Evolutionary conservation across 2,113 vertebrate genomes (phyloP), one percentile per base, ranked within the genome.

Genomic region (Dolichotis patagonum): DNA sequence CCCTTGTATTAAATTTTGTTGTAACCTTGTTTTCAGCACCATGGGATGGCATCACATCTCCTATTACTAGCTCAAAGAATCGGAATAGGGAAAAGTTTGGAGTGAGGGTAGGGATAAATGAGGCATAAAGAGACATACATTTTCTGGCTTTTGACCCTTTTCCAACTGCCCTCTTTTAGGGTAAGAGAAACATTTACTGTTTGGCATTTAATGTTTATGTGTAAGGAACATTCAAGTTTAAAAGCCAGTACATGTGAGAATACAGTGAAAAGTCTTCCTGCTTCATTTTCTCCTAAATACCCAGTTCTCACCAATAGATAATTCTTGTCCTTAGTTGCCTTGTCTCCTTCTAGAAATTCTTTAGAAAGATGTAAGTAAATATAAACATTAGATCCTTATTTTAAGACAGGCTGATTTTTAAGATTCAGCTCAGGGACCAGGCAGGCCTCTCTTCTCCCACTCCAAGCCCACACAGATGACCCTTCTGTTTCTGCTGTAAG

Each of bases 121-220:
- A 94, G 30, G 63, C 9, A 54, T 16, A 65, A 6, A 85, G 30
- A 96, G 49, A 81, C 11, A 62, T 32, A 32, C 38, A 84, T 92
- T 82, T 90, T 41, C 82, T 77, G 52, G 83, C 24, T 85, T 63
- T 62, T 78, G 41, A 41, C 28, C 95, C 3, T 35, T 49, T 94
- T 87, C 24, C 75, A 78, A 60, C 3, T 32, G 5, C 10, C 35
- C 28, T 30, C 67, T 77, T 81, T 78, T 46, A 89, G 95, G 52
- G 26, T 10, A 94, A 41, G 30, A 41, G 10, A 9, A n/a, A 16
- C 63, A 30, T 46, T 60, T 73, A 75, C 35, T 80, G 11, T 92
- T 93, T 96, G 62, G 75, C 24, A 19, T 91, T 95, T 80, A 83
- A 38, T 52, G 92, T 96, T 88, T 90, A 14, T 62, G 8, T 75